phyloP scores from a whole-genome alignment of 1,140 invertebrate genomes.

The Dendroctonus ponderosae region DNA sequence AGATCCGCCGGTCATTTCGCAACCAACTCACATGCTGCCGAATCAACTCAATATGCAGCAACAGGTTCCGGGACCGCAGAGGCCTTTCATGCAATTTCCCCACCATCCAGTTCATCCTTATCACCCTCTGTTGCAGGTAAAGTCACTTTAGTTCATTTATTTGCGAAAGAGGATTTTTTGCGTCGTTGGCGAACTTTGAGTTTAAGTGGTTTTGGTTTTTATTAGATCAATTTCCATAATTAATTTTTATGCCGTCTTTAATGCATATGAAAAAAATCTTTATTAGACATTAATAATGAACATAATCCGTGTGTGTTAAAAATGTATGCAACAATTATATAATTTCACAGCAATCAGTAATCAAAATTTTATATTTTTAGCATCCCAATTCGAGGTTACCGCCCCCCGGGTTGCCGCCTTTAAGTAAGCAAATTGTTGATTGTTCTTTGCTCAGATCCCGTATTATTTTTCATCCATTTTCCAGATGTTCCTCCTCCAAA shows the following conservation, averaged over 20 bases:
- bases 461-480: background rate
- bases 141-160: conserved; percentile 4
- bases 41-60: conserved; percentile 19
- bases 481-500: conserved; percentile 40
- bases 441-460: background rate
- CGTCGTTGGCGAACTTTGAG: background rate
- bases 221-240: too few species aligned
- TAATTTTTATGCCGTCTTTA: too few species aligned
- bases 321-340: too few species aligned
- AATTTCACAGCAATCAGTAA: too few species aligned
- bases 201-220: too few species aligned
- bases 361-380: conserved; percentile 17
- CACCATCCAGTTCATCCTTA: conserved; percentile 32
- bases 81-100: conserved; percentile 26
- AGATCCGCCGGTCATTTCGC: background rate
- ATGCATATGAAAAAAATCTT: too few species aligned
- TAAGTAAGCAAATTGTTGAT: conserved; percentile 34
- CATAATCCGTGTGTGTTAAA: too few species aligned
- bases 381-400: conserved; percentile 33
- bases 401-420: conserved; percentile 45
- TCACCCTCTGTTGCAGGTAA: conserved; percentile 31
- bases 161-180: conserved; percentile 1
- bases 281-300: too few species aligned
- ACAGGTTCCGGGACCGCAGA: conserved; percentile 39
- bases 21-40: conserved; percentile 16